phyloP scores from a whole-genome alignment of 1,140 invertebrate genomes.

The Polyergus mexicanus region DNA sequence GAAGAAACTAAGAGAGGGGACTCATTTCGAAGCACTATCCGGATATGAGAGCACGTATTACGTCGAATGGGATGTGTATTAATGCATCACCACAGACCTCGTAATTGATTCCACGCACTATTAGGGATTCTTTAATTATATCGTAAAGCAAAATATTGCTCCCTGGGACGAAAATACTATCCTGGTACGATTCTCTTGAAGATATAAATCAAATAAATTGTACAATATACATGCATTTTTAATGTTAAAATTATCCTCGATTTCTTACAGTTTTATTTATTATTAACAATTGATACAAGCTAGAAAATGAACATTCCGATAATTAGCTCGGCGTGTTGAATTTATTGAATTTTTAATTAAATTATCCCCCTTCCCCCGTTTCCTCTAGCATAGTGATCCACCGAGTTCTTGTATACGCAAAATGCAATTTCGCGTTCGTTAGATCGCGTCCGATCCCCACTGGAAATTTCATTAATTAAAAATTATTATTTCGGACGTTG shows the following conservation, averaged over 20 bases:
- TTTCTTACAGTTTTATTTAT: conserved; percentile 1
- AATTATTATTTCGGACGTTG: conserved; percentile 39
- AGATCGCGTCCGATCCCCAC: conserved; percentile 19
- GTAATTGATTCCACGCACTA: conserved; percentile 46
- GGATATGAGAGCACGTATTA: conserved; percentile 46
- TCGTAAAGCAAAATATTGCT: not conserved
- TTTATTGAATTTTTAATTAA: conserved; percentile 50
- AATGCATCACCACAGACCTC: not conserved
- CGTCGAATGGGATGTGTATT: conserved; percentile 9
- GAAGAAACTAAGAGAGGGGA: not conserved
- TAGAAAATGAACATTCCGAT: conserved; percentile 10
- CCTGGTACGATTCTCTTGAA: not conserved
- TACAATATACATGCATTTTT: not conserved
- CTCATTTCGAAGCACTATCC: conserved; percentile 59
- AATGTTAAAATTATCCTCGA: not conserved
- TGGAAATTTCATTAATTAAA: conserved; percentile 53
- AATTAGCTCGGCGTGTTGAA: conserved; percentile 17
- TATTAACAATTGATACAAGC: conserved; percentile 3
- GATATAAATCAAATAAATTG: not conserved
- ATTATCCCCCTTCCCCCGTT: not conserved
- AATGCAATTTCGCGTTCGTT: conserved; percentile 32
- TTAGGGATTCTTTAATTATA: conserved; percentile 49
- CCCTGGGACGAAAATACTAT: not conserved
- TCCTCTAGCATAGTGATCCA: not conserved
- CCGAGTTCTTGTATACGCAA: conserved; percentile 9